Evolutionary conservation across 2,113 vertebrate genomes (phyloP).

Genomic region (Thomomys bottae): DNA sequence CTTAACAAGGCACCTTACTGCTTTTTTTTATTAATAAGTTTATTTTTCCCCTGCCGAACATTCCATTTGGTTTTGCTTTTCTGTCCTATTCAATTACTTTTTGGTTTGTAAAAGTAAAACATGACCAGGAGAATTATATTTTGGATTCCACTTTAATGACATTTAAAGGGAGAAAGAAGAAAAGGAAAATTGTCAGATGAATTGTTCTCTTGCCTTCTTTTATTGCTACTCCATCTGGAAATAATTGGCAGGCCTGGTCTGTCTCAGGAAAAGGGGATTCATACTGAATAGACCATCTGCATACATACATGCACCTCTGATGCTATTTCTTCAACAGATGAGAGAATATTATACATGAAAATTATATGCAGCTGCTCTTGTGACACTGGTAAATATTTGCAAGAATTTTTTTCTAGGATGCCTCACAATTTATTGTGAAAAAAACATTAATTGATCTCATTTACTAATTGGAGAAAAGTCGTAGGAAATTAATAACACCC

Average conservation of each 20-base stretch:
- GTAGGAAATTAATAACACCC: too few species aligned
- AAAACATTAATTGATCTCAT: too few species aligned
- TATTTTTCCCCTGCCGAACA: slow-evolving; percentile 47
- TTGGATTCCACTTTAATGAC: slow-evolving; percentile 55
- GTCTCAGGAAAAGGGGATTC: neutral
- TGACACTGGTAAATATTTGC: neutral
- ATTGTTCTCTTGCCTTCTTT: slow-evolving; percentile 19
- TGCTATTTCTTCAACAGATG: neutral
- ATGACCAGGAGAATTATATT: slow-evolving; percentile 48
- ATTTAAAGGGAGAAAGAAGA: slow-evolving; percentile 65
- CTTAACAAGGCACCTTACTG: slow-evolving; percentile 17
- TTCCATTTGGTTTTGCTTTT: slow-evolving; percentile 68
- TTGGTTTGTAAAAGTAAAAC: slow-evolving; percentile 63
- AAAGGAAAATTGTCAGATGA: slow-evolving; percentile 25
- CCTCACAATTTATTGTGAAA: too few species aligned
- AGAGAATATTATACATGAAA: neutral
- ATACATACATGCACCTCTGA: neutral
- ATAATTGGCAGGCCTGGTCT: neutral
- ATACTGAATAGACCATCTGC: neutral
- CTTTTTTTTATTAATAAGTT: slow-evolving; percentile 43
- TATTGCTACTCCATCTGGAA: slow-evolving; percentile 37
- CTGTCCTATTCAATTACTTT: slow-evolving; percentile 74
- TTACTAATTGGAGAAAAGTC: too few species aligned
- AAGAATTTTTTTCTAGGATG: neutral
- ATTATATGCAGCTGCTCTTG: neutral